Evolutionary conservation across 2,797 vertebrate genomes (phyloP).

Genomic region (Eulemur coronatus): DNA sequence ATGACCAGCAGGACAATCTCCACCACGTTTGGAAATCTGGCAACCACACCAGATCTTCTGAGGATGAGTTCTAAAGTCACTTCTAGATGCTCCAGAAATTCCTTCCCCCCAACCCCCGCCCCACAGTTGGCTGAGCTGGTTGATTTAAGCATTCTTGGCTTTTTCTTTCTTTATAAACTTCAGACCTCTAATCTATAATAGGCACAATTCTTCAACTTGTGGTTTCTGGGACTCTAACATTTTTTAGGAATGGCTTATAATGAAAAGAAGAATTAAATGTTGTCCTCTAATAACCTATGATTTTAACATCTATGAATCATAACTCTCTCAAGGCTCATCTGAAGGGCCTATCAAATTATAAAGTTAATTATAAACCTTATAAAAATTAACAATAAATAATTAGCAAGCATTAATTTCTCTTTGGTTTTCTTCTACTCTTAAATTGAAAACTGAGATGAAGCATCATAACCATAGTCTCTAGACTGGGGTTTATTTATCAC

Average conservation of each 20-base stretch:
- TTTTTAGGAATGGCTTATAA: neutral
- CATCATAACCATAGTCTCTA: neutral
- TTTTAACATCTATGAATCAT: conserved; percentile 5
- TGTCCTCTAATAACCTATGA: neutral
- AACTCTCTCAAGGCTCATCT: neutral
- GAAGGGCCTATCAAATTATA: neutral
- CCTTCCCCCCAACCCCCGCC: neutral
- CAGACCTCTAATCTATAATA: neutral
- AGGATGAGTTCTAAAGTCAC: neutral
- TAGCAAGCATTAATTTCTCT: conserved; percentile 35
- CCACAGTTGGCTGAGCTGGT: neutral
- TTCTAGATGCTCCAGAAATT: neutral
- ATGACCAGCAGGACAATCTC: neutral
- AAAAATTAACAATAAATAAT: conserved; percentile 47
- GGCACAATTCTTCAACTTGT: conserved; percentile 1
- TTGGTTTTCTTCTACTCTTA: neutral
- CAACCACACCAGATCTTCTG: neutral
- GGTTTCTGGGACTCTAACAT: neutral
- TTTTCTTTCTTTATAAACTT: neutral
- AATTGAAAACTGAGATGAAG: neutral
- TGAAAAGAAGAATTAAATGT: neutral
- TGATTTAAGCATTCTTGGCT: neutral
- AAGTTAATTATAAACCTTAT: conserved; percentile 7
- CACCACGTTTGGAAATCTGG: neutral
- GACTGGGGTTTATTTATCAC: neutral